Conservation (phyloP, 2,888 invertebrate genomes). For the Vanessa cardui region DNA sequence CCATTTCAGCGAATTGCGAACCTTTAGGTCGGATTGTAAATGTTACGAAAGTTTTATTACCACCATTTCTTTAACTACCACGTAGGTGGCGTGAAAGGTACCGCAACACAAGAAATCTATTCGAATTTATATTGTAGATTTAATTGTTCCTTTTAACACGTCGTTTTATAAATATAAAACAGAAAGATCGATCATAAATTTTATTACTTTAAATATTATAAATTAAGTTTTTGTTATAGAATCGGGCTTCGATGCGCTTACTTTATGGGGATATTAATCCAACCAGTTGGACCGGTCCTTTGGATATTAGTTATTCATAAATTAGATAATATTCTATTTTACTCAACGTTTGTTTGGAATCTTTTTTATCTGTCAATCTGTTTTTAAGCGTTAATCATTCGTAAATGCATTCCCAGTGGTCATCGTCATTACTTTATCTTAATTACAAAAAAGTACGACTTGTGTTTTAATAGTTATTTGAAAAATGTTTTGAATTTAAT, state of each 20-base stretch:
- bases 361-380: conserved; percentile 30
- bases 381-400: conserved; percentile 35
- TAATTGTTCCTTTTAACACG: conserved; percentile 5
- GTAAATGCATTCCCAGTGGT: conserved; percentile 38
- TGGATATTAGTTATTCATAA: conserved; percentile 10
- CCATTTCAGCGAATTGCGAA: conserved; percentile 27
- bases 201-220: neutral
- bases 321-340: conserved; percentile 26
- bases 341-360: conserved; percentile 16
- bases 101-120: conserved; percentile 10
- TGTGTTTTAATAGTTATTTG: neutral
- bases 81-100: conserved; percentile 31
- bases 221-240: conserved; percentile 25
- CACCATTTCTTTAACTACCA: conserved; percentile 28
- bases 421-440: conserved; percentile 42
- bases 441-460: conserved; percentile 36
- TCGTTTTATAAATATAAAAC: conserved; percentile 5
- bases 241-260: conserved; percentile 17
- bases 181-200: neutral
- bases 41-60: conserved; percentile 35
- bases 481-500: neutral
- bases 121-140: neutral
- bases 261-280: conserved; percentile 20
- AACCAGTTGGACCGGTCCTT: conserved; percentile 25
- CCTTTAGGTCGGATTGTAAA: conserved; percentile 27